Conservation (phyloP, 2,888 invertebrate species). For the Conomelus anceps region DNA sequence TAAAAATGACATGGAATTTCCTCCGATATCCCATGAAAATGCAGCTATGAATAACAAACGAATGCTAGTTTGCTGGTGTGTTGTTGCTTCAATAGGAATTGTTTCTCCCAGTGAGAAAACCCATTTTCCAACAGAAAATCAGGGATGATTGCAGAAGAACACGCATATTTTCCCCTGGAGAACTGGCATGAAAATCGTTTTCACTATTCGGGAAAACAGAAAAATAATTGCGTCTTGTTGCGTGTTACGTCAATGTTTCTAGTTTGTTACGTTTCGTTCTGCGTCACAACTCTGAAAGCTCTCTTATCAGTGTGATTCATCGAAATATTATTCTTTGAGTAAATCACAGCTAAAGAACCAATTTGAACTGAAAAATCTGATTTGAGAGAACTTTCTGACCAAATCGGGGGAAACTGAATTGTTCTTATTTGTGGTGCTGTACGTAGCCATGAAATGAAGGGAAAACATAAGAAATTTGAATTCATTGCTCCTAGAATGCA, state of each 20-base stretch:
- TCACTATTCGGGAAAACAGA: not conserved
- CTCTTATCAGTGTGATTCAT: not conserved
- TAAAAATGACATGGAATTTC: not conserved
- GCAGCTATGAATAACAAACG: not conserved
- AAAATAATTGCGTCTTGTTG: not conserved
- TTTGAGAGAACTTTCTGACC: not conserved
- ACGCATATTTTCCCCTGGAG: not conserved
- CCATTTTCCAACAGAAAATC: not conserved
- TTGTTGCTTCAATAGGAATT: not conserved
- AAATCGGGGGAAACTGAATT: not conserved
- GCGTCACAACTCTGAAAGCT: not conserved
- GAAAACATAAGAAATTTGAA: not conserved
- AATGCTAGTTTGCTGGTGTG: not conserved
- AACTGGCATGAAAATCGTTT: not conserved
- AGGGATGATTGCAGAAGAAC: not conserved
- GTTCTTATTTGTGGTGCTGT: not conserved
- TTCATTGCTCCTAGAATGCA: not conserved
- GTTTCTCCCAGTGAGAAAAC: not conserved
- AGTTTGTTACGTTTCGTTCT: not conserved
- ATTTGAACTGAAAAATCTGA: not conserved
- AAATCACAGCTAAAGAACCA: not conserved
- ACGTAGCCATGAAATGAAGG: not conserved
- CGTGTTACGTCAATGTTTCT: not conserved
- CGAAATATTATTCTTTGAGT: not conserved
- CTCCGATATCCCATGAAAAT: not conserved